A percentile compares a stretch with the other conserved stretches of the same genome.
phyloP scores from a whole-genome alignment of 1,140 invertebrate species.

The Goniozus legneri region DNA sequence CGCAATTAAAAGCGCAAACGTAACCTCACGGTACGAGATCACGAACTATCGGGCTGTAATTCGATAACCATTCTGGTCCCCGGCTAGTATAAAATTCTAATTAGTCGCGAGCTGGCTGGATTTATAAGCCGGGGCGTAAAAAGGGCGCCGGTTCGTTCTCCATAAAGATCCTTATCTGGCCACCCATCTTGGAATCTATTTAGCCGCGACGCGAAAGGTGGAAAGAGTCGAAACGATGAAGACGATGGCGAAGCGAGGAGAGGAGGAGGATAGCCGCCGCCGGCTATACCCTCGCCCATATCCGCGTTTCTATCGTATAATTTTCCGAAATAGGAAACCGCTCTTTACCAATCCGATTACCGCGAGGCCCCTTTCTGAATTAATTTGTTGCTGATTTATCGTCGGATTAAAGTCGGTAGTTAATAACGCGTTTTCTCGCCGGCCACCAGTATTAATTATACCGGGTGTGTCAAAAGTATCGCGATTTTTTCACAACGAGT shows the following conservation, averaged over 20 bases:
- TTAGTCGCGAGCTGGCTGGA: conserved; percentile 20
- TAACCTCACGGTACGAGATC: conserved; percentile 17
- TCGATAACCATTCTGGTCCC: conserved; percentile 19
- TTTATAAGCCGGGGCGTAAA: conserved; percentile 21
- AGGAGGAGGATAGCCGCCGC: neutral
- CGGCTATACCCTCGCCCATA: too few relatives aligned
- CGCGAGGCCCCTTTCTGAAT: too few relatives aligned
- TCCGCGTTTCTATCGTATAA: too few relatives aligned
- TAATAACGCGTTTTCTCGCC: too few relatives aligned
- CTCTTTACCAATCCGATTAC: too few relatives aligned
- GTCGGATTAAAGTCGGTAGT: too few relatives aligned
- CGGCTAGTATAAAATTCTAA: conserved; percentile 24
- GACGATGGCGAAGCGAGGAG: neutral
- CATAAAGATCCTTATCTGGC: conserved; percentile 22
- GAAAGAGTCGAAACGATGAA: neutral
- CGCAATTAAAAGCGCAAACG: too few relatives aligned
- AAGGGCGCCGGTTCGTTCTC: conserved; percentile 15
- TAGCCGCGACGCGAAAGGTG: neutral
- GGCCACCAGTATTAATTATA: too few relatives aligned
- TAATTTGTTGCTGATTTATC: too few relatives aligned
- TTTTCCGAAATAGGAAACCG: too few relatives aligned
- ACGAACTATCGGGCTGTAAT: conserved; percentile 13
- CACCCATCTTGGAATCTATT: conserved; percentile 21
- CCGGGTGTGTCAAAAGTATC: too few relatives aligned
- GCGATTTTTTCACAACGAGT: too few relatives aligned